Percentiles rank a stretch among this genome's conserved stretches.
phyloP scores from a whole-genome alignment of 64 coral and sea anemone species.

The Astreopora myriophthalma region DNA sequence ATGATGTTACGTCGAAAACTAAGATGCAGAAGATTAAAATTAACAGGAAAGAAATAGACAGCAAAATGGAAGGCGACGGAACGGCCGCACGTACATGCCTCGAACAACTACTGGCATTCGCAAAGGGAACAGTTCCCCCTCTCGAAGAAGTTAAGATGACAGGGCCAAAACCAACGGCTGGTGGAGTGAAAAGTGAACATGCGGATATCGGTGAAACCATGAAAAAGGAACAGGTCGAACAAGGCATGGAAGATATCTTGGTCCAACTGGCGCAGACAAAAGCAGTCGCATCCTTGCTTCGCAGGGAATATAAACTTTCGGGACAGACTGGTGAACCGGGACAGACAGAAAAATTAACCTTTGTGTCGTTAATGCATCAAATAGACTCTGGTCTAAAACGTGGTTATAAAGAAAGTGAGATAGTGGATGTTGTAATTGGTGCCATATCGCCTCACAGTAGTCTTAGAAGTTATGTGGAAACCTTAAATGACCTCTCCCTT shows the following conservation, averaged over 20 bases:
- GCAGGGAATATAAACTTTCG: neutral
- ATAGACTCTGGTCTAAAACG: too few relatives aligned
- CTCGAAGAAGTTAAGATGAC: neutral
- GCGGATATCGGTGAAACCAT: too few relatives aligned
- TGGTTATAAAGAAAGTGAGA: neutral
- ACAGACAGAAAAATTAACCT: conserved; percentile 30
- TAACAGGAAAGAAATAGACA: neutral
- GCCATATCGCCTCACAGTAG: neutral
- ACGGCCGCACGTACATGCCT: neutral
- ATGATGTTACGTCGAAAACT: neutral
- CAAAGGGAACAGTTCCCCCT: neutral
- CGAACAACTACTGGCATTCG: neutral
- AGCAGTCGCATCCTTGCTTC: neutral
- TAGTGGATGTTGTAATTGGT: conserved; percentile 23
- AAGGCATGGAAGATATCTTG: too few relatives aligned
- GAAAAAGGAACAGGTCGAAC: neutral
- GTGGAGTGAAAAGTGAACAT: too few relatives aligned
- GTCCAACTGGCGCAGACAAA: too few relatives aligned
- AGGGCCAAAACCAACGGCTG: neutral
- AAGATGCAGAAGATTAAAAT: conserved; percentile 6
- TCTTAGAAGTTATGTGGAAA: conserved; percentile 2
- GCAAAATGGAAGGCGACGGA: neutral
- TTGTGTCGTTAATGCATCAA: conserved; percentile 3
- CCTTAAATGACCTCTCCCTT: conserved; percentile 11
- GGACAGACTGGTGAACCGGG: neutral